These are phyloP conservation scores for Syngnathus acus DNA, from an alignment of 2,797 vertebrate genomes.

Conservation along the genomic window DNA sequence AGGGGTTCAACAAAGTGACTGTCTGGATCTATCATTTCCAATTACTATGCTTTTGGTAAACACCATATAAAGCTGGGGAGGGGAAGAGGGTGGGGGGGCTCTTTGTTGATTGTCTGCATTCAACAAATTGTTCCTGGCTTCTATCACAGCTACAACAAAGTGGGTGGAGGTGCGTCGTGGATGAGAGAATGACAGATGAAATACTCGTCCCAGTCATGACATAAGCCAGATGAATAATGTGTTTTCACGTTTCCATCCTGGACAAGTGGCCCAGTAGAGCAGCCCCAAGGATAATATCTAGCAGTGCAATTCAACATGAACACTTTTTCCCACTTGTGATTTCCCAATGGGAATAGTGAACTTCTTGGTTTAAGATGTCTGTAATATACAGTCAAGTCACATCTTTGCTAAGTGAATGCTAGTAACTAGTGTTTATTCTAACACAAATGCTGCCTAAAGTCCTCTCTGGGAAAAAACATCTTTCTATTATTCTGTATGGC, in stretches of 20 bases:
- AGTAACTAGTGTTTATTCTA: not conserved
- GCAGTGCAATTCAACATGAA: not conserved
- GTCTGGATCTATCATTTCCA: not conserved
- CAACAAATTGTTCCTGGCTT: constrained; percentile 33
- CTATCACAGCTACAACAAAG: constrained; percentile 50
- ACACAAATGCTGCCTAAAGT: not conserved
- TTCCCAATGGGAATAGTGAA: not conserved
- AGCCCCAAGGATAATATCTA: constrained; percentile 15
- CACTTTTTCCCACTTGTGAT: not conserved
- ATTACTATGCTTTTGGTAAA: constrained; percentile 4
- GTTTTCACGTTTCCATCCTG: constrained; percentile 48
- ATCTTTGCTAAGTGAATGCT: not conserved
- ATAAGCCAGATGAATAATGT: constrained; percentile 58
- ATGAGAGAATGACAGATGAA: constrained; percentile 60
- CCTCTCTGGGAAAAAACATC: not conserved
- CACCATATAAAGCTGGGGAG: constrained; percentile 1
- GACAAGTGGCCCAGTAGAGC: constrained; percentile 27
- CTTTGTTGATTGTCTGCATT: constrained; percentile 17
- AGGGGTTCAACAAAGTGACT: not conserved
- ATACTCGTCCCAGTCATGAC: constrained; percentile 50
- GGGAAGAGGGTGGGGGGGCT: not conserved
- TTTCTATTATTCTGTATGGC: not conserved
- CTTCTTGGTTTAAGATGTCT: not conserved
- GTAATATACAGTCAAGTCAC: not conserved
- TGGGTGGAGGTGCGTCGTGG: constrained; percentile 53